These are phyloP conservation scores for Hyphantria cunea DNA, from an alignment of 1,140 invertebrate genomes.

Conservation along the genomic window DNA sequence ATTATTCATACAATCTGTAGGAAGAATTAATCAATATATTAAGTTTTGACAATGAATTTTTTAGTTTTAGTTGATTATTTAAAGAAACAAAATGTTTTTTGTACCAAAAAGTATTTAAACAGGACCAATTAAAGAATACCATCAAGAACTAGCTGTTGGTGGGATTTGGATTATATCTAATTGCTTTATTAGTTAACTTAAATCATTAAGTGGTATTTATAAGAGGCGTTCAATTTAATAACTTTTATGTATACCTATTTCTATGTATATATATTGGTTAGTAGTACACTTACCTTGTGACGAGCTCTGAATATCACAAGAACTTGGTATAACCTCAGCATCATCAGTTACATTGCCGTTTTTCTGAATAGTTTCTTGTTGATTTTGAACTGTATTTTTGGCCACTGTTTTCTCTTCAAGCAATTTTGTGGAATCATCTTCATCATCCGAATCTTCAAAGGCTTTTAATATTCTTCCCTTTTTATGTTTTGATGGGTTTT, in stretches of 20 bases:
- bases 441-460: constrained; percentile 74
- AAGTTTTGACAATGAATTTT: not conserved
- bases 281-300: constrained; percentile 12
- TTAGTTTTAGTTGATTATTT: too few relatives aligned
- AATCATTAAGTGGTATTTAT: too few relatives aligned
- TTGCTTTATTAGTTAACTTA: too few relatives aligned
- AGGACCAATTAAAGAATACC: too few relatives aligned
- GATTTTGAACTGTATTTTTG: constrained; percentile 11
- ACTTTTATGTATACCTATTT: too few relatives aligned
- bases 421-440: constrained; percentile 37
- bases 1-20: too few relatives aligned
- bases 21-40: not conserved
- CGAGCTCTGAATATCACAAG: not conserved
- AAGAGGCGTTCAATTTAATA: too few relatives aligned
- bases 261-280: too few relatives aligned
- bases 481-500: constrained; percentile 47
- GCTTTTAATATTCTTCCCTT: constrained; percentile 65
- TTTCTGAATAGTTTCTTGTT: constrained; percentile 16
- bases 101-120: too few relatives aligned
- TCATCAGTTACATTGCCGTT: constrained; percentile 3
- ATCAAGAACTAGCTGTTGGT: too few relatives aligned
- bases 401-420: constrained; percentile 7
- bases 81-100: too few relatives aligned
- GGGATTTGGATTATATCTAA: too few relatives aligned
- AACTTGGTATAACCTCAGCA: not conserved